These are phyloP conservation scores for Halcyon malimbica DNA, from an alignment of 2,113 vertebrate species.

Conservation along the genomic window DNA sequence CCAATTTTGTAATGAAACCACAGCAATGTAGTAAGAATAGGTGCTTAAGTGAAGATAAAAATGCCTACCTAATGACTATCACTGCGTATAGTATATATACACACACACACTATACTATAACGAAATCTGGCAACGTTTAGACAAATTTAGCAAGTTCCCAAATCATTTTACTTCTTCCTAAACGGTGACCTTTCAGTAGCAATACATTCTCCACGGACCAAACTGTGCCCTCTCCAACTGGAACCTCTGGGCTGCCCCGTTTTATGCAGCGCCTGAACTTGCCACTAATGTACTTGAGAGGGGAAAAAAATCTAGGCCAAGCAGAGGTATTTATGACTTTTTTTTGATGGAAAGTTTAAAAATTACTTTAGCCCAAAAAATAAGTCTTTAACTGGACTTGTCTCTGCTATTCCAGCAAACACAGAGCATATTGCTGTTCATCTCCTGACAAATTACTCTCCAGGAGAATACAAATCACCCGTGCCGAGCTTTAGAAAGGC, in stretches of 20 bases:
- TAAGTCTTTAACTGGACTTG: constrained; percentile 29
- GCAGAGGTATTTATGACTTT: not conserved
- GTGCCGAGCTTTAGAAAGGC: not conserved
- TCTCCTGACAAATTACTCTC: constrained; percentile 44
- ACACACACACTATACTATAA: too few relatives aligned
- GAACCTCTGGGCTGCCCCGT: fast-evolving
- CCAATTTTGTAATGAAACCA: not conserved
- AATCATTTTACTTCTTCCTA: not conserved
- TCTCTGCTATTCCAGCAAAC: constrained; percentile 17
- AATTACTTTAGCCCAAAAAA: not conserved
- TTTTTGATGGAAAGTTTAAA: constrained; percentile 14
- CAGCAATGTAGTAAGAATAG: not conserved
- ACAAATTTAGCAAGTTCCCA: not conserved
- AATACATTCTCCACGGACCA: fast-evolving
- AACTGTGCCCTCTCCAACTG: not conserved
- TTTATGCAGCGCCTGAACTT: not conserved
- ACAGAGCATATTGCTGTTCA: not conserved
- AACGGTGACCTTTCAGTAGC: not conserved
- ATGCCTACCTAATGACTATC: not conserved
- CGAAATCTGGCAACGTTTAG: not conserved
- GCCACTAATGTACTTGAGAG: not conserved
- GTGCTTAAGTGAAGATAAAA: not conserved
- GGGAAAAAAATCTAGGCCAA: not conserved
- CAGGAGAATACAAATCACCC: constrained; percentile 6
- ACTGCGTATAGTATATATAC: too few relatives aligned